Evolutionary conservation across 2,113 vertebrate species (phyloP).

Genomic region (Leptobrachium ailaonicum): DNA sequence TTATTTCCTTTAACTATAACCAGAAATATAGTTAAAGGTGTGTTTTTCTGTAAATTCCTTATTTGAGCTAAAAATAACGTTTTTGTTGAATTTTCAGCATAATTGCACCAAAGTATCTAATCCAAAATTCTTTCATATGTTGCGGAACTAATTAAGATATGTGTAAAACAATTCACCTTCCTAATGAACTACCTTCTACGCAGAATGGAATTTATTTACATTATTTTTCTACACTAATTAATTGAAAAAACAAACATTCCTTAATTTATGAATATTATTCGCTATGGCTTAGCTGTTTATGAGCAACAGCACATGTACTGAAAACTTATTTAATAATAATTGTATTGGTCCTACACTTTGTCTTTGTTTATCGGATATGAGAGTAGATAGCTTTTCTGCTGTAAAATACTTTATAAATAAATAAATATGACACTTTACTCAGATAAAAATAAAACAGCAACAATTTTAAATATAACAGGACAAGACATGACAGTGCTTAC

Average conservation of each 20-base stretch:
- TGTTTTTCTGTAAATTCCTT: no score
- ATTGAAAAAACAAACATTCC: no score
- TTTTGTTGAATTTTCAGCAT: not conserved
- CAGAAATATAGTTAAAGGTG: no score
- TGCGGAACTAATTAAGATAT: no score
- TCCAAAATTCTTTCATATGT: no score
- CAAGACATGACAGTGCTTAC: conserved; percentile 44
- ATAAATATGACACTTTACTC: conserved; percentile 45
- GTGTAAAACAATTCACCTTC: no score
- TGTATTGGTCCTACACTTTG: conserved; percentile 20
- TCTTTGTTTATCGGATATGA: conserved; percentile 26
- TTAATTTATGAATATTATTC: not conserved
- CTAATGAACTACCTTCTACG: no score
- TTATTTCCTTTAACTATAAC: not conserved
- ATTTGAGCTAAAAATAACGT: no score
- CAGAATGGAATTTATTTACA: no score
- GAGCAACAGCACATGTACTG: conserved; percentile 9
- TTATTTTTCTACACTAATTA: no score
- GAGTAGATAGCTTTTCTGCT: conserved; percentile 45
- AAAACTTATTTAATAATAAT: conserved; percentile 12
- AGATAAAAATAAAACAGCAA: conserved; percentile 51
- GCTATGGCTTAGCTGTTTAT: not conserved
- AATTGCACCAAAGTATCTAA: not conserved
- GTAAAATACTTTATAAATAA: not conserved
- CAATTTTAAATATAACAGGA: conserved; percentile 45